phyloP scores from a whole-genome alignment of 2,888 invertebrate genomes.

The Noctua janthe region DNA sequence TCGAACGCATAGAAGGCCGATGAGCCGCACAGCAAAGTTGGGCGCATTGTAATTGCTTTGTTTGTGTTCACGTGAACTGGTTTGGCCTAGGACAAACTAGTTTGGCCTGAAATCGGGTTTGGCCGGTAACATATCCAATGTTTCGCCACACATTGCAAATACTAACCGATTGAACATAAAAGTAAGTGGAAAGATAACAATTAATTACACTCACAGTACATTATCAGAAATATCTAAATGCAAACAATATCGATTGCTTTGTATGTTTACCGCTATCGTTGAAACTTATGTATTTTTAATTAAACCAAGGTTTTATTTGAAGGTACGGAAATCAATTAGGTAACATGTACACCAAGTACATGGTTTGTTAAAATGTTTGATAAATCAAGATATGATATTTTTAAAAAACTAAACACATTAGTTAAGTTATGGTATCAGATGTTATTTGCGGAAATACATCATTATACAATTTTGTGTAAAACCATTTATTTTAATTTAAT shows the following conservation, averaged over 20 bases:
- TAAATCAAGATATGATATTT: background rate
- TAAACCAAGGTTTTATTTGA: background rate
- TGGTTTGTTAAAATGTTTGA: background rate
- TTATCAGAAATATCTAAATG: slow-evolving; percentile 16
- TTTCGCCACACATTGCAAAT: background rate
- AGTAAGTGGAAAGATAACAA: slow-evolving; percentile 16
- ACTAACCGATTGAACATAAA: background rate
- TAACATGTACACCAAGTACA: background rate
- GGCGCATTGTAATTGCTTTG: no score
- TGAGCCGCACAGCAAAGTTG: no score
- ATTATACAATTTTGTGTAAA: no score
- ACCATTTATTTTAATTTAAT: no score
- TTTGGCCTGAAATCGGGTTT: no score
- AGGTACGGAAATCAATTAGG: background rate
- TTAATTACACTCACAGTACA: background rate
- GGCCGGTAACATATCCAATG: background rate
- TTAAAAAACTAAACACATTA: no score
- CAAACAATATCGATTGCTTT: background rate
- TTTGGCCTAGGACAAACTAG: no score
- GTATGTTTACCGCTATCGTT: slow-evolving; percentile 6
- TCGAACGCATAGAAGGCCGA: no score
- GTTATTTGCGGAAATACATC: no score
- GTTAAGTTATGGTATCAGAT: no score
- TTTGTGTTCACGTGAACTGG: no score
- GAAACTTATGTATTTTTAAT: background rate